Evolutionary conservation across 2,797 vertebrate species (phyloP), one percentile per base, ranked within the genome.

Genomic region (Xenentodon cancila): DNA sequence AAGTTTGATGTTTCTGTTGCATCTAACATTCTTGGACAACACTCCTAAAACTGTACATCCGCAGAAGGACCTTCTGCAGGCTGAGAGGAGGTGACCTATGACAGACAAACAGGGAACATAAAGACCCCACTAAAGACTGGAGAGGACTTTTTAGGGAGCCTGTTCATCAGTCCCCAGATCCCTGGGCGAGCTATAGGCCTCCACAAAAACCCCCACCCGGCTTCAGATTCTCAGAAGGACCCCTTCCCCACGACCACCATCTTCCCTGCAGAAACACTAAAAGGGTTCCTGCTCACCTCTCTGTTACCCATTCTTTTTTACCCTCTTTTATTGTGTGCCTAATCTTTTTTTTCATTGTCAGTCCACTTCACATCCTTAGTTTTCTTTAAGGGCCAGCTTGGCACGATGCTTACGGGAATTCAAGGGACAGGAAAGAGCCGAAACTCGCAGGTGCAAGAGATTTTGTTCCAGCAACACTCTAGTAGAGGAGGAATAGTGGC

Each of bases 201-300:
- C 30, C 57, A 84, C 74, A 89, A 89, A 70, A 73, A 80, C 71
- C 64, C 75, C 73, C 69, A 87, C 80, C 85, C 44, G 68, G 75
- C 77, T 80, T 53, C 68, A 73, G 75, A 80, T 82, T 46, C 52
- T 60, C 55, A 73, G 63, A 73, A 75, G 77, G 64, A 71, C 58
- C 75, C 59, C 80, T 53, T 12, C 70, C 63, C 63, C 51, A 16
- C 50, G n/a, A 13, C 62, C 22, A 54, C 53, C 56, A 63, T 44
- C 48, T 63, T n/a, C 37, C 34, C 56, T 54, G 43, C 45, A 13
- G 34, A 3, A 37, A 5, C 34, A 37, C 37, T 40, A 44, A 65
- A 87, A 71, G 65, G 49, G 9, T 80, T 48, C 51, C 68, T 73
- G 52, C 73, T 64, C 56, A 70, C 67, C 53, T 59, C 58, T 71